Base-by-base conservation (phyloP, 2,888 invertebrate species). In the Eilema sororculum region DNA sequence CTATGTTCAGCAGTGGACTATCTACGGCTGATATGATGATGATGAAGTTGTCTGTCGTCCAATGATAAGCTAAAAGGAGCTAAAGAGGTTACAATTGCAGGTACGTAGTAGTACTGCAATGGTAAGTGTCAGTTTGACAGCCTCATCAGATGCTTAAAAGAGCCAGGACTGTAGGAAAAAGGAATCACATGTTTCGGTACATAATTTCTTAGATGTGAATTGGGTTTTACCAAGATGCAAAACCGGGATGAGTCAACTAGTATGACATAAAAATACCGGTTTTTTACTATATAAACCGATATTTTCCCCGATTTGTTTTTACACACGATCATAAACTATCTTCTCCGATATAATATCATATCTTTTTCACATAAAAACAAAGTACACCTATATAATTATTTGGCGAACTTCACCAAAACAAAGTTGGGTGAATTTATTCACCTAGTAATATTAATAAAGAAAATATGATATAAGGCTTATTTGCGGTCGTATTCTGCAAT, bases 391-490 rank as follows among this genome's bases (percentile, higher is more conserved):
- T 62, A 67, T 70, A 67, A 67, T 73, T 69, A 65, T 74, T 70
- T 68, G 20, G 20, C 46, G 28, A 71, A 72, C 25, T 63, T 58
- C 25, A 52, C 72, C 72, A 71, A 74, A 74, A 78, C 75, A 76
- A 75, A 77, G 69, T 78, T 76, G 69, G 68, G 66, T 72, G 69
- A 74, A 69, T 77, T 71, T 71, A 74, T 70, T 69, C 56, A 22
- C 57, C 46, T 41, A 72, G 61, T 69, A 73, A 75, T 71, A 72
- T 74, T 76, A 79, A 75, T 79, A 77, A 71, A 69, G 80, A 74
- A 80, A 79, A 72, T 74, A 72, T 89, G 86, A 87, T 87, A 86
- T 87, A 89, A 83, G 78, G 85, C 79, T 84, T 85, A 84, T 85
- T 87, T 85, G 82, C 77, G 80, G 78, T 78, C 73, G 77, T 78